phyloP scores from a whole-genome alignment of 1,140 invertebrate species.

The Drosophila pectinifera region DNA sequence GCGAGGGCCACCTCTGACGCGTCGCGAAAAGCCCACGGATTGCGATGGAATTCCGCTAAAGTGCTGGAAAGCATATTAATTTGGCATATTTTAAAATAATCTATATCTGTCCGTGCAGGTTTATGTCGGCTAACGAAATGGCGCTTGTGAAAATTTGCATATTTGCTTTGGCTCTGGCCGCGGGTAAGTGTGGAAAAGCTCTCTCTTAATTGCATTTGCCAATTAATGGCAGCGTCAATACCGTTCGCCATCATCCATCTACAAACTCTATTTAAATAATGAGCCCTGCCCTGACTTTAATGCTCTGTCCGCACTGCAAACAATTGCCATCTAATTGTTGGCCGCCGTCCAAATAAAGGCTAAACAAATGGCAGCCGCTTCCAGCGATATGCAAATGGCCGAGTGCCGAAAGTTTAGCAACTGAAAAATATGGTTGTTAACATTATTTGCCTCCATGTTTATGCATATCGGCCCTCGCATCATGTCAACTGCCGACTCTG shows the following conservation, averaged over 20 bases:
- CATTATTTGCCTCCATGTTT: slow-evolving; percentile 45
- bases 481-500: slow-evolving; percentile 43
- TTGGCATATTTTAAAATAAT: slow-evolving; percentile 36
- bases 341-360: slow-evolving; percentile 30
- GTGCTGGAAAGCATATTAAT: slow-evolving; percentile 35
- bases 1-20: slow-evolving; percentile 10
- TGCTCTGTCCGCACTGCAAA: slow-evolving; percentile 30
- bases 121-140: slow-evolving; percentile 66
- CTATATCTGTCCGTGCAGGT: slow-evolving; percentile 61
- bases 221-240: slow-evolving; percentile 57
- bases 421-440: slow-evolving; percentile 50
- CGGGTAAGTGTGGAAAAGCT: slow-evolving; percentile 67
- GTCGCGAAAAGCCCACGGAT: neutral
- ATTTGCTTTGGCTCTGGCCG: slow-evolving; percentile 71
- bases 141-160: slow-evolving; percentile 78
- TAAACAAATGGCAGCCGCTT: slow-evolving; percentile 22
- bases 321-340: slow-evolving; percentile 62
- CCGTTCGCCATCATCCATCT: slow-evolving; percentile 1
- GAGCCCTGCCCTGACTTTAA: slow-evolving; percentile 33
- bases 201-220: slow-evolving; percentile 42
- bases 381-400: slow-evolving; percentile 41
- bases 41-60: slow-evolving; percentile 12
- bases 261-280: slow-evolving; percentile 54
- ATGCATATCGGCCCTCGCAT: slow-evolving; percentile 39
- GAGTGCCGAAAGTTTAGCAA: slow-evolving; percentile 21